Evolutionary conservation across 2,888 invertebrate species (phyloP).

Genomic region (Drosophila meridionalis): DNA sequence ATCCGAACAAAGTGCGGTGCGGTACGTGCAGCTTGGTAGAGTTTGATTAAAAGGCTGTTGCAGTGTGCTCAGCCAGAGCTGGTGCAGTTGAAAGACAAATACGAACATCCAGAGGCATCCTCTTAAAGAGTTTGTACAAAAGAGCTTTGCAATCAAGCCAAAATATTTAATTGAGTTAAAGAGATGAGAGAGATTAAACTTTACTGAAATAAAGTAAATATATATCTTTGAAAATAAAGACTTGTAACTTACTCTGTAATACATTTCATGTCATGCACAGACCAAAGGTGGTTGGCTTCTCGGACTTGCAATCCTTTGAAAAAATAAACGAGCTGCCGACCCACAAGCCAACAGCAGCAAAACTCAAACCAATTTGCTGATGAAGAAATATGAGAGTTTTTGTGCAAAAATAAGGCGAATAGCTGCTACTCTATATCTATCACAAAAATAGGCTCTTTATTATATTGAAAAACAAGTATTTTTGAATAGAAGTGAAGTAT

Average conservation of each 20-base stretch:
- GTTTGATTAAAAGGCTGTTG: slow-evolving; percentile 47
- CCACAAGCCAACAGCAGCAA: slow-evolving; percentile 25
- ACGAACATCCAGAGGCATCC: slow-evolving; percentile 11
- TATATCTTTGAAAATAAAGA: not conserved
- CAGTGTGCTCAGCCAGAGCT: not conserved
- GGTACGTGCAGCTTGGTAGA: slow-evolving; percentile 3
- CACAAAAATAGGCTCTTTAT: not conserved
- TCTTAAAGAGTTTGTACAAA: not conserved
- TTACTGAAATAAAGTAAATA: not conserved
- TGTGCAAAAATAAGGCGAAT: not conserved
- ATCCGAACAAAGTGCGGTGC: slow-evolving; percentile 21
- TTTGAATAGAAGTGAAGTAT: too few relatives aligned
- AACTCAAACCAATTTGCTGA: slow-evolving; percentile 11
- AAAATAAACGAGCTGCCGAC: not conserved
- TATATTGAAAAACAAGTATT: not conserved
- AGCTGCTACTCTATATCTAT: not conserved
- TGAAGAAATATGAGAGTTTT: not conserved
- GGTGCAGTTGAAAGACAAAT: not conserved
- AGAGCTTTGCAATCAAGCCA: not conserved
- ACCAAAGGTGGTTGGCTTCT: not conserved
- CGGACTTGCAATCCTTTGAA: slow-evolving; percentile 3
- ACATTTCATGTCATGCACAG: not conserved
- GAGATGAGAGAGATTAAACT: not conserved
- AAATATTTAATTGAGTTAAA: not conserved
- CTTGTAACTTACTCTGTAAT: not conserved